Conservation (phyloP, 2,113 vertebrate species). For the Callaeas wilsoni region DNA sequence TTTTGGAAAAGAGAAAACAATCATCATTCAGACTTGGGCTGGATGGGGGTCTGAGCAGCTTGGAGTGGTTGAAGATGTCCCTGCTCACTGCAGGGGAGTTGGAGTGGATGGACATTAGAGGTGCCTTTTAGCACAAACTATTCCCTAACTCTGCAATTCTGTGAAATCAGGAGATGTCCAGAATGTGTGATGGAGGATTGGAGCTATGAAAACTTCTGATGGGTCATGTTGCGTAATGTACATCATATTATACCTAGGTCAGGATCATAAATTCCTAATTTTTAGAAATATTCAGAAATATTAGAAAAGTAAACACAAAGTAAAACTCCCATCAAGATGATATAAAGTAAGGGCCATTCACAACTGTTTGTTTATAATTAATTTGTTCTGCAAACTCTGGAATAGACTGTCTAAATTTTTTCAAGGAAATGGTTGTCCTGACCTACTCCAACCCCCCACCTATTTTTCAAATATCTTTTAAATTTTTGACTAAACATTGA, state of each 20-base stretch:
- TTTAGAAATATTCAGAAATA: constrained; percentile 52
- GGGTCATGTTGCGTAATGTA: not conserved
- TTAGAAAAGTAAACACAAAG: not conserved
- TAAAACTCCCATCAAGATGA: not conserved
- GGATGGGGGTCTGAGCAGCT: not conserved
- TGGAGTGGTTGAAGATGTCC: not conserved
- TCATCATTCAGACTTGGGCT: not conserved
- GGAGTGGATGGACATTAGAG: not conserved
- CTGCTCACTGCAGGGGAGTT: not conserved
- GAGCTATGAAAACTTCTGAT: not conserved
- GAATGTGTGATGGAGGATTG: not conserved
- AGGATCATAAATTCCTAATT: not conserved
- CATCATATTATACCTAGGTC: not conserved
- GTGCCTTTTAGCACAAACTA: not conserved
- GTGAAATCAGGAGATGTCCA: not conserved
- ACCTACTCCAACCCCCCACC: not conserved
- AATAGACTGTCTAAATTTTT: not conserved
- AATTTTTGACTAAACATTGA: constrained; percentile 8
- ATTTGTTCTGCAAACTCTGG: constrained; percentile 34
- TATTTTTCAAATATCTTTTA: constrained; percentile 40
- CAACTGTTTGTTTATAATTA: constrained; percentile 31
- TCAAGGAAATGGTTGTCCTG: constrained; percentile 53
- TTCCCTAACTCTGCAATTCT: not conserved
- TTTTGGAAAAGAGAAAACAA: not conserved
- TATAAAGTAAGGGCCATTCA: constrained; percentile 30